These are phyloP conservation scores for Drosophila watanabei DNA, from an alignment of 1,140 invertebrate genomes.

Conservation along the genomic window DNA sequence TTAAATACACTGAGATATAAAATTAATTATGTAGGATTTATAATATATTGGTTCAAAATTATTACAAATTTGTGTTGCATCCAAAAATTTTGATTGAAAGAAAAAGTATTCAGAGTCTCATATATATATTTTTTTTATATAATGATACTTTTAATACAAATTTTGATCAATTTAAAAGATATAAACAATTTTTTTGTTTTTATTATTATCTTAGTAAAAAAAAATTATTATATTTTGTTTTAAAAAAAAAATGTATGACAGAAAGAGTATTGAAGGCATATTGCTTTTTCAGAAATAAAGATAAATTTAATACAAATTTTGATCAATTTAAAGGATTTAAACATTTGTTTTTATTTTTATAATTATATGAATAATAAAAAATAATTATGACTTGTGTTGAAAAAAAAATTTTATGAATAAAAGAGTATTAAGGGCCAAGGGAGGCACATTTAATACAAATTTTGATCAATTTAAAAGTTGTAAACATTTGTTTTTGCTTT, in stretches of 20 bases:
- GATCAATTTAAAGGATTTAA: neutral
- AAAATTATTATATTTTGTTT: too few species aligned
- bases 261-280: too few species aligned
- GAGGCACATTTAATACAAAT: too few species aligned
- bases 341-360: too few species aligned
- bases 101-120: neutral
- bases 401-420: too few species aligned
- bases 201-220: too few species aligned
- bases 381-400: too few species aligned
- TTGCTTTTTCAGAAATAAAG: neutral
- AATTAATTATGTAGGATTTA: neutral
- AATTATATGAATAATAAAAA: neutral
- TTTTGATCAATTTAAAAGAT: neutral
- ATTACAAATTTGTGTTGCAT: neutral
- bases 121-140: neutral
- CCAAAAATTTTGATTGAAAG: neutral
- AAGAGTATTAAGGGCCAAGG: too few species aligned
- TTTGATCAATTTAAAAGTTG: neutral
- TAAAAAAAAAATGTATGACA: too few species aligned
- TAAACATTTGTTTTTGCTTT: neutral
- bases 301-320: neutral
- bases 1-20: conserved; percentile 4
- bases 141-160: neutral
- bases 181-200: too few species aligned
- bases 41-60: neutral